Evolutionary conservation across 1,140 invertebrate genomes (phyloP).

Genomic region (Penaeus vannamei): DNA sequence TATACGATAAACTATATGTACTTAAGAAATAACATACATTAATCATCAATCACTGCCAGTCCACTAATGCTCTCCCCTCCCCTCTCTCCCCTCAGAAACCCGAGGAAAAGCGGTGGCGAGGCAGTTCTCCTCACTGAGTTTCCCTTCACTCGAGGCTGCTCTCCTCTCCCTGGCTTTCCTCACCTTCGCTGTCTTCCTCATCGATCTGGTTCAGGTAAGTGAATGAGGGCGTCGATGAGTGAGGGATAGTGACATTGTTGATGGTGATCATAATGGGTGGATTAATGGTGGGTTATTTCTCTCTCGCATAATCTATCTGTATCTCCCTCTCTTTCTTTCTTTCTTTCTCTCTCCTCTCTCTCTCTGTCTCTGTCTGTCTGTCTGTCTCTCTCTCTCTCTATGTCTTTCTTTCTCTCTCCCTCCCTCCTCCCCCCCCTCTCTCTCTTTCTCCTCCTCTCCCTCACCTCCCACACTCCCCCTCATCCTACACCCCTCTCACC

Average conservation of each 20-base stretch:
- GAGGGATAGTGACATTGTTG: neutral
- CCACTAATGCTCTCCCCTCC: neutral
- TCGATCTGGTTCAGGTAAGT: slow-evolving; percentile 83
- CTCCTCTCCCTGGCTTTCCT: slow-evolving; percentile 86
- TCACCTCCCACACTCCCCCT: too few relatives aligned
- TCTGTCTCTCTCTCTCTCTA: neutral
- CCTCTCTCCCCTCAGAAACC: neutral
- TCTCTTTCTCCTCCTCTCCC: too few relatives aligned
- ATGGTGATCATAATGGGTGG: neutral
- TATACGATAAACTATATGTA: too few relatives aligned
- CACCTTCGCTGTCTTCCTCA: slow-evolving; percentile 86
- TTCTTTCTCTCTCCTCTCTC: too few relatives aligned
- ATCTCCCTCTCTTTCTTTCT: too few relatives aligned
- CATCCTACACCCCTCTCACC: too few relatives aligned
- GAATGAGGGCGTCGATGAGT: slow-evolving; percentile 78
- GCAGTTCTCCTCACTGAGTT: slow-evolving; percentile 73
- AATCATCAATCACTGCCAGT: neutral
- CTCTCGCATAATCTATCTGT: neutral
- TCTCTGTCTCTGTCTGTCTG: neutral
- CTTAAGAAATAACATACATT: too few relatives aligned
- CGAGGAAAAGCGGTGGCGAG: neutral
- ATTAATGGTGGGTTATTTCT: neutral
- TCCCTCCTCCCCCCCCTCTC: too few relatives aligned
- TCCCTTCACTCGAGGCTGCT: slow-evolving; percentile 84
- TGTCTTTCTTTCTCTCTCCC: too few relatives aligned